phyloP scores from a whole-genome alignment of 2,888 invertebrate genomes.

The Chalcosyrphus nemorum region DNA sequence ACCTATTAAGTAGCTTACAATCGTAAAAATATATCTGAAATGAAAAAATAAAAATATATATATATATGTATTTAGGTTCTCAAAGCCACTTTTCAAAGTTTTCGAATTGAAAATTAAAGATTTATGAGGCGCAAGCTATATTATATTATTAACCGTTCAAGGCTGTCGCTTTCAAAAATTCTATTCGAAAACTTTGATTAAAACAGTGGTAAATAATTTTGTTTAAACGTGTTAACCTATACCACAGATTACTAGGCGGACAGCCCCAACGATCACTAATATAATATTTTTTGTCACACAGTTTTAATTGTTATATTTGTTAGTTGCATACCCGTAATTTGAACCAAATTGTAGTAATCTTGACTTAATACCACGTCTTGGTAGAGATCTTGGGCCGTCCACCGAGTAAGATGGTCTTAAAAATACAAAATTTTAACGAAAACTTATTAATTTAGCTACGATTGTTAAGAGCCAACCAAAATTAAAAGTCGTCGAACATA shows the following conservation, averaged over 20 bases:
- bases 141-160: slow-evolving; percentile 79
- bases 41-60: slow-evolving; percentile 48
- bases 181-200: slow-evolving; percentile 82
- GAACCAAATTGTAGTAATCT: slow-evolving; percentile 95
- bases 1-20: slow-evolving; percentile 97
- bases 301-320: slow-evolving; percentile 19
- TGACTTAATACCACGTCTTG: slow-evolving; percentile 94
- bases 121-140: slow-evolving; percentile 69
- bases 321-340: slow-evolving; percentile 91
- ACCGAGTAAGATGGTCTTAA: slow-evolving; percentile 84
- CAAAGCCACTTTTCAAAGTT: slow-evolving; percentile 60
- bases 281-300: slow-evolving; percentile 74
- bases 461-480: too few relatives aligned
- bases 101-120: slow-evolving; percentile 43
- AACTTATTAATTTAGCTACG: not conserved
- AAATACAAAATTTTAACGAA: slow-evolving; percentile 47
- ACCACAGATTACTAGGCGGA: slow-evolving; percentile 77
- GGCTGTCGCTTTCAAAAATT: slow-evolving; percentile 78
- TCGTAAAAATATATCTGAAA: slow-evolving; percentile 97
- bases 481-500: too few relatives aligned
- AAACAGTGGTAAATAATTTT: slow-evolving; percentile 75
- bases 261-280: slow-evolving; percentile 80
- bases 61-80: too few relatives aligned
- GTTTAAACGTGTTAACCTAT: slow-evolving; percentile 31
- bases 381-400: slow-evolving; percentile 94